phyloP scores from a whole-genome alignment of 2,888 invertebrate genomes.

The Diadromus collaris region DNA sequence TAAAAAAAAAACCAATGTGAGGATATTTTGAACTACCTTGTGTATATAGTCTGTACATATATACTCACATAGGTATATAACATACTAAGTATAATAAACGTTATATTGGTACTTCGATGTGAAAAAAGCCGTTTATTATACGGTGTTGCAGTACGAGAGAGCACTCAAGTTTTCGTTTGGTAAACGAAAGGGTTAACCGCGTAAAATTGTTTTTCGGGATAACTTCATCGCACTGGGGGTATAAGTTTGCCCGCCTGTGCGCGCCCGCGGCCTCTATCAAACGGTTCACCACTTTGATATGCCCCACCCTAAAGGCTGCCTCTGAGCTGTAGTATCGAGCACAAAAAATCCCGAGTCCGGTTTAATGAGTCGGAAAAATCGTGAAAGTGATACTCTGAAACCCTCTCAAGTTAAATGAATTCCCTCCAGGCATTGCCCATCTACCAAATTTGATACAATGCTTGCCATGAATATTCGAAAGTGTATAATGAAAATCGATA shows the following conservation, averaged over 20 bases:
- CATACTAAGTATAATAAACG: too few species aligned
- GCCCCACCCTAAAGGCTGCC: background rate
- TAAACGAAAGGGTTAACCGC: conserved; percentile 26
- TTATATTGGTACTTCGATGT: background rate
- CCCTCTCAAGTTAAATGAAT: conserved; percentile 35
- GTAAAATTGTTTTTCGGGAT: conserved; percentile 34
- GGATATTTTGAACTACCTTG: too few species aligned
- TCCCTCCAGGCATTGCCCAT: conserved; percentile 13
- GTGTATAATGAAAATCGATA: conserved; percentile 31
- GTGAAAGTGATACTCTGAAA: conserved; percentile 31
- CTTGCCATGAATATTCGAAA: conserved; percentile 45
- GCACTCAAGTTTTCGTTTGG: conserved; percentile 15
- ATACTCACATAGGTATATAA: too few species aligned
- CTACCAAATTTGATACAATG: conserved; percentile 26
- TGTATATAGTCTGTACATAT: too few species aligned
- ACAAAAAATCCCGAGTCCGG: conserved; percentile 15
- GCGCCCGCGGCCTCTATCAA: conserved; percentile 9
- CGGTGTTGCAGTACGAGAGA: background rate
- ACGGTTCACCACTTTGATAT: conserved; percentile 14
- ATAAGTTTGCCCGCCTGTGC: background rate
- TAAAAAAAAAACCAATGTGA: too few species aligned
- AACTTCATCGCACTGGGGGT: background rate
- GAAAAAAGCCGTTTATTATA: conserved; percentile 18
- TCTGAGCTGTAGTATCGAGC: background rate
- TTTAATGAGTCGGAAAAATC: conserved; percentile 51